A percentile compares a stretch with the other conserved stretches of the same genome.
Evolutionary conservation across 2,797 vertebrate genomes (phyloP).

Genomic region (Sebastiscus albofasciatus): DNA sequence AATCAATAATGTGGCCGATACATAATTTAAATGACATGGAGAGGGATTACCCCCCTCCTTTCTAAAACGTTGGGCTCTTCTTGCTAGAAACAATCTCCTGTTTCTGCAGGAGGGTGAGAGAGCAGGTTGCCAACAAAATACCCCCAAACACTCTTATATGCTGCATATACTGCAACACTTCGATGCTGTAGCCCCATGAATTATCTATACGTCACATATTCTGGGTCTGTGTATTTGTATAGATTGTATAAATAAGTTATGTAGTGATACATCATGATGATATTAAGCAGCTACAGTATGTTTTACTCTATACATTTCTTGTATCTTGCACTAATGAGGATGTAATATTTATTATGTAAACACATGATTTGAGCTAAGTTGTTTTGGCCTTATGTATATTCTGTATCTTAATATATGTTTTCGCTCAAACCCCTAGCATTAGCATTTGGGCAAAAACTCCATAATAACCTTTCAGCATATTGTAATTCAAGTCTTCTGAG

Average conservation of each 20-base stretch:
- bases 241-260: background rate
- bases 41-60: background rate
- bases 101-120: constrained; percentile 2
- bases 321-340: background rate
- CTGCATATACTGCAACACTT: background rate
- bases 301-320: background rate
- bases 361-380: background rate
- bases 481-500: no score
- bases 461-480: no score
- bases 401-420: background rate
- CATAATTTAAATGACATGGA: constrained; percentile 18
- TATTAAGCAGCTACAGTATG: background rate
- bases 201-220: background rate
- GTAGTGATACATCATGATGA: background rate
- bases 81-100: background rate
- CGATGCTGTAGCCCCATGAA: background rate
- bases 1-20: constrained; percentile 21
- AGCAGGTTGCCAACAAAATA: background rate
- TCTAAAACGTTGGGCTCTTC: background rate
- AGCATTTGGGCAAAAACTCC: background rate
- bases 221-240: background rate
- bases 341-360: background rate
- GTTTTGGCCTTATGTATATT: background rate
- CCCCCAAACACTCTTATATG: background rate
- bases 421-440: background rate